Conservation (phyloP, 2,797 vertebrate species). For the Scomberomorus guttatus region DNA sequence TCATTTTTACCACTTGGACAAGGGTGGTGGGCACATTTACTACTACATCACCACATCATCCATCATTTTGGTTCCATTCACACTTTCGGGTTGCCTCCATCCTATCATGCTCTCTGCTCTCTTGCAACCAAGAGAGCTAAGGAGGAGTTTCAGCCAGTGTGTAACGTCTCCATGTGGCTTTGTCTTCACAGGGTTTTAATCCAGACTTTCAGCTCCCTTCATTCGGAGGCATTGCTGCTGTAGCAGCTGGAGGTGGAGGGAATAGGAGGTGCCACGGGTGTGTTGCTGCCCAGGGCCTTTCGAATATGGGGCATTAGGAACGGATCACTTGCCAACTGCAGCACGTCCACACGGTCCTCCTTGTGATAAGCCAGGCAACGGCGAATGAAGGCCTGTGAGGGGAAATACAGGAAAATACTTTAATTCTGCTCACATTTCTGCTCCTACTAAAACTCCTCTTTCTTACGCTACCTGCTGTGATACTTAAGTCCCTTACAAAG, state of each 20-base stretch:
- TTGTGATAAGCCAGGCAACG: conserved; percentile 96
- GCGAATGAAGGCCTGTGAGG: conserved; percentile 92
- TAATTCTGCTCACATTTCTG: neutral
- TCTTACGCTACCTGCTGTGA: neutral
- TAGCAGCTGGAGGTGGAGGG: conserved; percentile 94
- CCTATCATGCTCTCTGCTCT: conserved; percentile 46
- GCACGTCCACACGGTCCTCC: conserved; percentile 95
- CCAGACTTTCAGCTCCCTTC: conserved; percentile 38
- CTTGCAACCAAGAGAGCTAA: conserved; percentile 20
- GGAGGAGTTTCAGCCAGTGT: conserved; percentile 45
- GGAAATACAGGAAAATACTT: neutral
- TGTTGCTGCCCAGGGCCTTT: conserved; percentile 90
- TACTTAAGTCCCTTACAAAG: neutral
- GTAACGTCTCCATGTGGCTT: conserved; percentile 44
- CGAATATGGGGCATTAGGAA: conserved; percentile 94
- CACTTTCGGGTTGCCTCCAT: conserved; percentile 39
- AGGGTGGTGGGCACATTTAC: conserved; percentile 41
- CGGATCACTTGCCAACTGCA: conserved; percentile 93
- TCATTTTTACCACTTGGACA: conserved; percentile 52
- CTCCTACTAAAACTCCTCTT: neutral
- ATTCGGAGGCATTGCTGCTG: conserved; percentile 95
- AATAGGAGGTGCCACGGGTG: conserved; percentile 85
- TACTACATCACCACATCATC: conserved; percentile 31
- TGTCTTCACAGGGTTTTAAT: conserved; percentile 34
- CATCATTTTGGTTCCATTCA: conserved; percentile 60